These are phyloP conservation scores for Brachionus paranguensis DNA, from an alignment of 1,140 invertebrate species.

Conservation along the genomic window DNA sequence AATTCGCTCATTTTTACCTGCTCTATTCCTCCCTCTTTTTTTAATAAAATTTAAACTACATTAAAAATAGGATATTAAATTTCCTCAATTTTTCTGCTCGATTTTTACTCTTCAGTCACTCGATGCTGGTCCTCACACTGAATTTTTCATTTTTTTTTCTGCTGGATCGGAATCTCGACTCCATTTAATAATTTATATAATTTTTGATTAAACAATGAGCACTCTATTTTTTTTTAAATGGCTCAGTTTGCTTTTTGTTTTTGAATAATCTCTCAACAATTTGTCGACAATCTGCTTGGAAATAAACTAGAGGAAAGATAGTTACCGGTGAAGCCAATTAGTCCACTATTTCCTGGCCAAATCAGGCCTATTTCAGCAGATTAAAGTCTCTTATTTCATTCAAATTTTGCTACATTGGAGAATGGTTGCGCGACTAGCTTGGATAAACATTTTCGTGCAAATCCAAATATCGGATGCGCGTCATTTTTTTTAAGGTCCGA, in stretches of 20 bases:
- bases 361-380: background rate
- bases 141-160: background rate
- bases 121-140: background rate
- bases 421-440: background rate
- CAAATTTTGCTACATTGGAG: background rate
- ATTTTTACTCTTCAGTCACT: background rate
- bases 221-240: background rate
- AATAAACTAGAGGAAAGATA: background rate
- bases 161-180: background rate
- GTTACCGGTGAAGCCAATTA: background rate
- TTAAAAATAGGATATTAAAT: constrained; percentile 27
- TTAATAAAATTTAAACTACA: background rate
- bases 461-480: background rate
- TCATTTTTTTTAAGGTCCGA: background rate
- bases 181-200: background rate
- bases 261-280: background rate
- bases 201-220: constrained; percentile 9
- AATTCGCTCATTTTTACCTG: background rate
- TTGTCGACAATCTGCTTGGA: background rate
- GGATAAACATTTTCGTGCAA: background rate
- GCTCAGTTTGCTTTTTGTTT: background rate
- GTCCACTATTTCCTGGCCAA: background rate
- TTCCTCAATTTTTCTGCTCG: background rate
- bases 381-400: background rate
- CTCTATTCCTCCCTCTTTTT: background rate